phyloP scores from a whole-genome alignment of 2,113 vertebrate species.

The Protobothrops flavoviridis region DNA sequence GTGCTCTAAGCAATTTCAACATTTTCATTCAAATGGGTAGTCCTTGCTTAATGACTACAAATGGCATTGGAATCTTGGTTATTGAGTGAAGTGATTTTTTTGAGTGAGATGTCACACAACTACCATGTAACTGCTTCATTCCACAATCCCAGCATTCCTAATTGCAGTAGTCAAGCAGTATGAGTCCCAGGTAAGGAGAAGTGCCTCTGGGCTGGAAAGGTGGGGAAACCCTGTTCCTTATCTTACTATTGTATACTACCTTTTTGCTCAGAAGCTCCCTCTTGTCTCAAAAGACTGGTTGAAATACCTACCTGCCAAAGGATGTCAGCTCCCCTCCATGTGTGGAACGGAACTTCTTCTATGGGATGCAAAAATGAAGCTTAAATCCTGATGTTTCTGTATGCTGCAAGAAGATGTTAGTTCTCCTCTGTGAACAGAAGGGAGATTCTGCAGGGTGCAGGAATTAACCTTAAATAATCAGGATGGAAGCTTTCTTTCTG shows the following conservation, averaged over 20 bases:
- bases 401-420: not conserved
- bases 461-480: not conserved
- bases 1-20: not conserved
- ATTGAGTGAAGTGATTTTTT: not conserved
- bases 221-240: not conserved
- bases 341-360: not conserved
- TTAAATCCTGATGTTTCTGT: not conserved
- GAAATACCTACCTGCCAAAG: not conserved
- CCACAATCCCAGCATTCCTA: not conserved
- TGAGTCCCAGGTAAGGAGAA: not conserved
- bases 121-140: not conserved
- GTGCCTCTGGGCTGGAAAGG: not conserved
- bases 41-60: not conserved
- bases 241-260: not conserved
- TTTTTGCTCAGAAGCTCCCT: not conserved
- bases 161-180: not conserved
- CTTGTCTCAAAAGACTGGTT: not conserved
- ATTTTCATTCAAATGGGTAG: not conserved
- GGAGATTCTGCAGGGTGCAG: not conserved
- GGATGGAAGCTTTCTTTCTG: not conserved
- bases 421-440: not conserved
- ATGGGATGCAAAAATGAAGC: not conserved
- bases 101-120: not conserved
- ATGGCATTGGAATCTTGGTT: not conserved
- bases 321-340: not conserved